A percentile compares a stretch with the other conserved stretches of the same genome.
phyloP scores from a whole-genome alignment of 1,140 invertebrate genomes.

The Tetraneura akinire region DNA sequence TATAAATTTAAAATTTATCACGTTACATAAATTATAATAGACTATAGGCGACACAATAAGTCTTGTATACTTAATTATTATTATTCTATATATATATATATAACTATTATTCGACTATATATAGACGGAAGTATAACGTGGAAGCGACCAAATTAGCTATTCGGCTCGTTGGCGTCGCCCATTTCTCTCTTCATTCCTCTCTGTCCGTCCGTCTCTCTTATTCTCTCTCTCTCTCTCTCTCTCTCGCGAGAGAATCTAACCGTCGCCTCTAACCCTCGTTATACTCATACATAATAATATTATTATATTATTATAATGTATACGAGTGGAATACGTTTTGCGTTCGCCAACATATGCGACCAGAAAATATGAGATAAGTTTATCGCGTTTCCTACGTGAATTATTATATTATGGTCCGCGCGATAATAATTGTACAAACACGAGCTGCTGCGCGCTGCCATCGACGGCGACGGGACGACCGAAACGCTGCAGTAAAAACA shows the following conservation, averaged over 20 bases:
- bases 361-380: conserved; percentile 51
- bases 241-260: background rate
- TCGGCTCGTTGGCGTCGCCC: too few species aligned
- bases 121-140: too few species aligned
- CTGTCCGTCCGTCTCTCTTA: background rate
- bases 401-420: background rate
- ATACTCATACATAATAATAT: background rate
- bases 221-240: background rate
- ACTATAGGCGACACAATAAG: too few species aligned
- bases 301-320: background rate
- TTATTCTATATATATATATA: too few species aligned
- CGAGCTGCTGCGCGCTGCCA: too few species aligned
- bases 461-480: background rate
- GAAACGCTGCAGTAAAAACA: conserved; percentile 3
- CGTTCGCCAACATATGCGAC: conserved; percentile 36
- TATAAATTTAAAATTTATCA: too few species aligned
- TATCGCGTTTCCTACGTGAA: background rate
- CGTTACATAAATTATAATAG: too few species aligned
- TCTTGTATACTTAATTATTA: too few species aligned
- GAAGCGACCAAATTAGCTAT: background rate
- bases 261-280: background rate
- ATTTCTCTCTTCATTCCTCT: too few species aligned
- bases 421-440: conserved; percentile 1
- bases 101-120: too few species aligned
- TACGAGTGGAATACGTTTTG: background rate